A percentile compares a stretch with the other conserved stretches of the same genome.
phyloP scores from a whole-genome alignment of 2,797 vertebrate species.

The Gymnoscopelus microlampas region DNA sequence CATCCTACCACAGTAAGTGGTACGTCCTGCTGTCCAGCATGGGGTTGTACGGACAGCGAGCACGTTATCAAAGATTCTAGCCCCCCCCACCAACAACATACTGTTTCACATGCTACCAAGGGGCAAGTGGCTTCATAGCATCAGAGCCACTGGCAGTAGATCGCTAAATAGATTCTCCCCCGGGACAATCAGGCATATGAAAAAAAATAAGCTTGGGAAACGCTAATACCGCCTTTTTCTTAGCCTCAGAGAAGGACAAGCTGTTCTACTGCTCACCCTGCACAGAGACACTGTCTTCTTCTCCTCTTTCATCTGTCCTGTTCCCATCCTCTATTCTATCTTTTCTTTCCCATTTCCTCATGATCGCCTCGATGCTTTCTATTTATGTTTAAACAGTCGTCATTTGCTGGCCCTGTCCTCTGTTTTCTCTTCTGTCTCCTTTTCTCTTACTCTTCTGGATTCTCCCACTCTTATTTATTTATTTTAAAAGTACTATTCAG shows the following conservation, averaged over 20 bases:
- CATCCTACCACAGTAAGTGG: conserved; percentile 26
- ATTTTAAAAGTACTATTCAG: too few relatives aligned
- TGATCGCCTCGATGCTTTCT: neutral
- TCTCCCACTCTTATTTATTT: neutral
- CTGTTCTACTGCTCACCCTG: conserved; percentile 37
- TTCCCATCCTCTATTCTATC: neutral
- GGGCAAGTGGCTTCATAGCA: too few relatives aligned
- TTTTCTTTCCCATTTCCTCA: neutral
- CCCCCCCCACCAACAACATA: too few relatives aligned
- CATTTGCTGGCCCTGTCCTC: neutral
- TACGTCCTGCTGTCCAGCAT: conserved; percentile 9
- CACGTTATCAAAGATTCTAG: too few relatives aligned
- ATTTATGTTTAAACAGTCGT: neutral
- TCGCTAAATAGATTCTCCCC: too few relatives aligned
- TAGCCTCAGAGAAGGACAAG: conserved; percentile 41
- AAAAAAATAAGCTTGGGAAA: too few relatives aligned
- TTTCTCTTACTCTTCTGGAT: neutral
- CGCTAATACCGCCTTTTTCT: conserved; percentile 19
- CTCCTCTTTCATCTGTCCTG: neutral
- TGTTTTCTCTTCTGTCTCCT: too few relatives aligned
- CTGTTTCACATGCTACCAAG: too few relatives aligned
- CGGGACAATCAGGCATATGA: too few relatives aligned
- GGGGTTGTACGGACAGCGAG: too few relatives aligned
- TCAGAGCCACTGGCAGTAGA: too few relatives aligned
- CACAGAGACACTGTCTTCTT: conserved; percentile 8